These are phyloP conservation scores for Portevinia maculata DNA, from an alignment of 2,888 invertebrate species.

Conservation along the genomic window DNA sequence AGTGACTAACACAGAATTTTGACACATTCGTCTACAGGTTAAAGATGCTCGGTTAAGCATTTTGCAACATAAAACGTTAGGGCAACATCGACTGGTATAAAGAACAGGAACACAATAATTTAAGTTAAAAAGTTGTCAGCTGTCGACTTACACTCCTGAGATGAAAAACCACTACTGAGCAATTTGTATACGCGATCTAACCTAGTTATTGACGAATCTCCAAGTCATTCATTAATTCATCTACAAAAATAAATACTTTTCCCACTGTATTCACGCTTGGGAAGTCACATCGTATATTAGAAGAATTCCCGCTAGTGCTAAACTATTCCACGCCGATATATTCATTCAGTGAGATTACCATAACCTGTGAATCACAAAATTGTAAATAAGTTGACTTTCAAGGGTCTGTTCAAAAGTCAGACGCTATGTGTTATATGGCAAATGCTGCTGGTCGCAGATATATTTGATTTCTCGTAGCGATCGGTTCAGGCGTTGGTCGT, in stretches of 20 bases:
- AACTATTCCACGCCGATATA: slow-evolving; percentile 18
- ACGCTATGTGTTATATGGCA: neutral
- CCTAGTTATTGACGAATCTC: slow-evolving; percentile 19
- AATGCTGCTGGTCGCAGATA: neutral
- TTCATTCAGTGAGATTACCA: slow-evolving; percentile 60
- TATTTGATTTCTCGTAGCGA: slow-evolving; percentile 52
- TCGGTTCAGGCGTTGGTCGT: slow-evolving; percentile 65
- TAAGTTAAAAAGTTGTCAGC: too few species aligned
- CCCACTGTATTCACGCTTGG: slow-evolving; percentile 4
- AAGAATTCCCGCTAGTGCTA: slow-evolving; percentile 14
- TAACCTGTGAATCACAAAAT: slow-evolving; percentile 72
- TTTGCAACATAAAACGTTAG: too few species aligned
- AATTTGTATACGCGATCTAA: neutral
- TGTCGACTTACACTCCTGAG: too few species aligned
- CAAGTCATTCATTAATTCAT: slow-evolving; percentile 37
- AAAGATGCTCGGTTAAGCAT: too few species aligned
- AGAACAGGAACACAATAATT: too few species aligned
- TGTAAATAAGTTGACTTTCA: slow-evolving; percentile 64
- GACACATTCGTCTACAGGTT: too few species aligned
- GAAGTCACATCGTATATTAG: slow-evolving; percentile 35
- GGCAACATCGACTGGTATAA: too few species aligned
- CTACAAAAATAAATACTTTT: slow-evolving; percentile 8
- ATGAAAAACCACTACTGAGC: slow-evolving; percentile 1
- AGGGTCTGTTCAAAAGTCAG: slow-evolving; percentile 47
- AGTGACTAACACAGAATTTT: too few species aligned